Evolutionary conservation across 1,140 invertebrate genomes (phyloP), one percentile per base, ranked within the genome.

Genomic region (fruit fly (Drosophila melanogaster)): DNA sequence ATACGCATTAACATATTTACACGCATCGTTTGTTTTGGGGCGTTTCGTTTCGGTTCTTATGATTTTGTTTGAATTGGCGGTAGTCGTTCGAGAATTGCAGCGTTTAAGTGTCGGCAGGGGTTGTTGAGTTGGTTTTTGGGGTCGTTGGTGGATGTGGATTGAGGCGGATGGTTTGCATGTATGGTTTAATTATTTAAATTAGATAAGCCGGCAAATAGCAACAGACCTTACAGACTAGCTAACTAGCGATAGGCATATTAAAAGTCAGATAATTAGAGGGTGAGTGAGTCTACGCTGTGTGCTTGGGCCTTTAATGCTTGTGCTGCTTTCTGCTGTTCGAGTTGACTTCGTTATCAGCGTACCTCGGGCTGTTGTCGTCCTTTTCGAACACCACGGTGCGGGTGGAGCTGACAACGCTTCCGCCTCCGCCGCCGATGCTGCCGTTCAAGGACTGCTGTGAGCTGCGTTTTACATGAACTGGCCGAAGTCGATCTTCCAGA

Each of bases 301-400:
- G 78, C 50, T 61, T 19, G 56, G 51, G 78, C 78, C 72, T 64
- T 89, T 89, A 77, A 86, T 87, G 84, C 76, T 87, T 87, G 79
- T 89, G 83, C 84, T 89, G 83, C 80, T 70, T 65, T 40, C 84
- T 87, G 84, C 85, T 81, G 57, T 80, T 80, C 55, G 71, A 89
- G 84, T 87, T 84, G 79, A 89, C 80, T 80, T 84, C 84, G 67
- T 77, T 84, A 77, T 84, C 76, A 84, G 84, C 85, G 73, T 91
- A 92, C 91, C 91, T 92, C 46, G 91, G 91, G 77, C 91, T 92
- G 77, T 90, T 92, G 55, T 92, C 91, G 60, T 90, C 86, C 76
- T 90, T 92, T 85, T 92, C 91, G 30, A 77, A 90, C 22, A 91
- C 84, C 59, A 92, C 50, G 11, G 90, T 91, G 43, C 84, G 77